A percentile compares a stretch with the other conserved stretches of the same genome.
phyloP scores from a whole-genome alignment of 2,888 invertebrate genomes.

The Bibio marci region DNA sequence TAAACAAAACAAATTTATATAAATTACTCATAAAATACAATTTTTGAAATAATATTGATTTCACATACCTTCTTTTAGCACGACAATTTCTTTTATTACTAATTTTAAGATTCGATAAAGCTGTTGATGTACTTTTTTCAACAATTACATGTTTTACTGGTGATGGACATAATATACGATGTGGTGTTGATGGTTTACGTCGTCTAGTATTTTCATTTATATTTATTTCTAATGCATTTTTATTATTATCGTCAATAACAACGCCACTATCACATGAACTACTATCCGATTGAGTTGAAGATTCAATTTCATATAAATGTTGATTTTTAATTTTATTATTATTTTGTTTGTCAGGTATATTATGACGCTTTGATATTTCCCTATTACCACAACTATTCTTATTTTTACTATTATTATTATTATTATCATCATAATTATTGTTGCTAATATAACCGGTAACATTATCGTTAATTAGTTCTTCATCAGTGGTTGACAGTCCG shows the following conservation, averaged over 20 bases:
- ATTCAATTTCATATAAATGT: conserved; percentile 4
- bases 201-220: conserved; percentile 9
- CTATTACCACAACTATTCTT: neutral
- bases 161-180: conserved; percentile 36
- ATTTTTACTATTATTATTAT: conserved; percentile 1
- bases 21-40: neutral
- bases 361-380: neutral
- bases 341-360: neutral
- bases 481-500: neutral
- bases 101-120: neutral
- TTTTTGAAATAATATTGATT: too few species aligned
- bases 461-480: too few species aligned
- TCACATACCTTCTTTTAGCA: neutral
- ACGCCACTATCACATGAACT: conserved; percentile 30
- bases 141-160: conserved; percentile 19
- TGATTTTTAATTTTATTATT: neutral
- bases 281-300: conserved; percentile 21
- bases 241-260: conserved; percentile 15
- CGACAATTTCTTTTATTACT: neutral
- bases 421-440: too few species aligned
- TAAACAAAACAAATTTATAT: neutral
- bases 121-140: conserved; percentile 6
- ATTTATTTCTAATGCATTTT: conserved; percentile 1
- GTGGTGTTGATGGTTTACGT: conserved; percentile 35
- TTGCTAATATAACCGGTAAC: too few species aligned